Evolutionary conservation across 2,888 invertebrate species (phyloP), one percentile per base, ranked within the genome.

Genomic region (Desoria tigrina): DNA sequence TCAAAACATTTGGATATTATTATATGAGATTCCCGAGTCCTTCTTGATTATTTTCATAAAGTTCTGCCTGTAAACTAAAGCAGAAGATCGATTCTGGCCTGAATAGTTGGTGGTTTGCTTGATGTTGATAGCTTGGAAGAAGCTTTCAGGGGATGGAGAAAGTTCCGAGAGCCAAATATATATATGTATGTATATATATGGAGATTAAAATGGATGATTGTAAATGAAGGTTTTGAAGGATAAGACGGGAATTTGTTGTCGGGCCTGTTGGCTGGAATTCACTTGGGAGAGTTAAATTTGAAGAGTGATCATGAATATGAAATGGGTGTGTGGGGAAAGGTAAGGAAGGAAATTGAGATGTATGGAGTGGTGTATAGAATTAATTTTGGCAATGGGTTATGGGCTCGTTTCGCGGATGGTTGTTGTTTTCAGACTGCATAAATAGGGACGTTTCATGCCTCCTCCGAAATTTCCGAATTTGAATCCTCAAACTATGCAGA

Each of bases 381-480:
- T 65, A 68, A 68, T 68, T 68, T 68, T 68, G 65, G 62, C 68
- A 68, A 59, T 68, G 65, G 56, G 57, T 61, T 59, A 55, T 49
- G 57, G 42, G 63, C 56, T 67, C 61, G 63, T 63, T 63, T 67
- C 56, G 57, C 61, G 61, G 63, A 61, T 67, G 56, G 60, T 63
- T 67, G 55, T 67, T 66, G 63, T 66, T 66, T 62, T 61, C 61
- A 57, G 61, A 45, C 42, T 67, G 63, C 63, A 67, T 67, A 54
- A 54, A 32, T 27, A 54, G 54, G 37, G 24, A 54, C 28, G 32
- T 51, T 51, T 14, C 23, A 21, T 6, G 45, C 16, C 16, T 9
- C 7, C 4, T n/a, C 7, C 16, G 4, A 16, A 45, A n/a, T 45
- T 14, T 32, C 32, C 6, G 11, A 32, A 32, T 32, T 32, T 4